These are phyloP conservation scores for Drosophila watanabei DNA, from an alignment of 1,140 invertebrate genomes.

Conservation along the genomic window DNA sequence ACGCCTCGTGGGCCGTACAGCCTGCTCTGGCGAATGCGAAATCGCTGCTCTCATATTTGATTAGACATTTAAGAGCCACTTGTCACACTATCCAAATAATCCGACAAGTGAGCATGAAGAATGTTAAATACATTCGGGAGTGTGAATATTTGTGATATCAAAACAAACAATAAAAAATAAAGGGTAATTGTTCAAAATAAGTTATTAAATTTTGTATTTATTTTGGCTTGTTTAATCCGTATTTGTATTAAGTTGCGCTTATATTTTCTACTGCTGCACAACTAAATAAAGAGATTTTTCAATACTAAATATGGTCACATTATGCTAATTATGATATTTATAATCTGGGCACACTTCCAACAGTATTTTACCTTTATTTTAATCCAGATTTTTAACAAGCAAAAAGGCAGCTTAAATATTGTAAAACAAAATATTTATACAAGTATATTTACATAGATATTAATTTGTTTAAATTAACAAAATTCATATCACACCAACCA, in stretches of 20 bases:
- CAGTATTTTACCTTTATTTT: background rate
- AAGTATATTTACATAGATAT: too few relatives aligned
- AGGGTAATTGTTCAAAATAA: background rate
- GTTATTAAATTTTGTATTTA: background rate
- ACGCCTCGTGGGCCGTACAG: constrained; percentile 51
- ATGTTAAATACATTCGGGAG: background rate
- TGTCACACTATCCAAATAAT: constrained; percentile 32
- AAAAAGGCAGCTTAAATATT: background rate
- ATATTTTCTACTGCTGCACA: too few relatives aligned
- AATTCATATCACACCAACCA: background rate
- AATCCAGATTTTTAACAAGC: background rate
- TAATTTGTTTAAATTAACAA: background rate
- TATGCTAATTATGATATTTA: too few relatives aligned
- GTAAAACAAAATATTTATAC: background rate
- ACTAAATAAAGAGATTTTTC: too few relatives aligned
- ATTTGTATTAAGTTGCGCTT: too few relatives aligned
- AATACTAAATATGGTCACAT: too few relatives aligned
- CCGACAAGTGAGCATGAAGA: constrained; percentile 16
- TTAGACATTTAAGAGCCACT: constrained; percentile 57
- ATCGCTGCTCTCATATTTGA: constrained; percentile 45
- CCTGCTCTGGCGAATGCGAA: constrained; percentile 37
- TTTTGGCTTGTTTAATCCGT: too few relatives aligned
- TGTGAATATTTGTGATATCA: background rate
- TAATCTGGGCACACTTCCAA: too few relatives aligned
- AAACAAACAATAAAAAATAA: background rate